Base-by-base conservation (phyloP, 2,113 vertebrate genomes). In the Halichoeres trimaculatus region DNA sequence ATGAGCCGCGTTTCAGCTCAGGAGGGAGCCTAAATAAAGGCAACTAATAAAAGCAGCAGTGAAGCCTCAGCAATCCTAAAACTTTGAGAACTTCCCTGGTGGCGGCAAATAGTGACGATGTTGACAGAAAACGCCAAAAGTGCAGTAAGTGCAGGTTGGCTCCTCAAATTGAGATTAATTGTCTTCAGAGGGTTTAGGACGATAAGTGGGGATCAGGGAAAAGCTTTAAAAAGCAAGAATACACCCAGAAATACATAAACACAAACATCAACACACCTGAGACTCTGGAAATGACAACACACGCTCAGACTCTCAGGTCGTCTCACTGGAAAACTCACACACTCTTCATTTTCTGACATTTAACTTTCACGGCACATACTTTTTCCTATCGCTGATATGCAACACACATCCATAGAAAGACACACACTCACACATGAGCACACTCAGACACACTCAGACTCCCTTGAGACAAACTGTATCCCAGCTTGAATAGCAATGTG, bases 81-180 rank as follows among this genome's bases (percentile, higher is more conserved):
- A 74, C 51, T 68, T 61, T 17, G 5, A 78, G 35, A 62, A 36
- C 2, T 4, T 77, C 76, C 70, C 75, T 13, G 26, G 53, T 68
- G 74, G 65, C 43, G 24, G 62, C 26, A 73, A 74, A 79, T 3
- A 48, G 71, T 19, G 19, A 69, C 35, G 59, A 26, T 63, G 57
- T 63, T 81, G 50, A 85, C 81, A 60, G 54, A 66, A 85, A 78
- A 81, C 66, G 74, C 57, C 73, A 54, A 55, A 56, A 66, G 56
- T 60, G 74, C 76, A 68, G 64, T 54, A 40, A n/a, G 45, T 52
- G 55, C 56, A 63, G 35, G 61, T 63, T 43, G 47, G 58, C 52
- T 69, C 56, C 57, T 79, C 78, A 85, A 73, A 85, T 86, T 61
- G 85, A 90, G 85, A 90, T 80, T 67, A 83, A 90, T 80, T 81